These are phyloP conservation scores for Caracal caracal DNA, from an alignment of 2,113 vertebrate species.

Conservation along the genomic window DNA sequence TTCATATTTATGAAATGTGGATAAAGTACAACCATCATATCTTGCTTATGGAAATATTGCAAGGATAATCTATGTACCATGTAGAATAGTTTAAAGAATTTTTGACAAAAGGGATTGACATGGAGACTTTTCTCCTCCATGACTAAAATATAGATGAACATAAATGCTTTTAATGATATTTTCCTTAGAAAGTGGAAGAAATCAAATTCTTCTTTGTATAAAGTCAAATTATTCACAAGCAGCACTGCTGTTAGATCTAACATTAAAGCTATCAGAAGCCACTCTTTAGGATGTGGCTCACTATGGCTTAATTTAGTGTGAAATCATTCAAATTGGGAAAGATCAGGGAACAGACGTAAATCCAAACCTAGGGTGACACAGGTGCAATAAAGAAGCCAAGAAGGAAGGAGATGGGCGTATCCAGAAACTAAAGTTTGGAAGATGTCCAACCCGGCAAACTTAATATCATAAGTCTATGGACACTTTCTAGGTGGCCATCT, in stretches of 20 bases:
- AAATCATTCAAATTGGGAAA: neutral
- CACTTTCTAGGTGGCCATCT: neutral
- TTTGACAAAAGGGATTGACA: neutral
- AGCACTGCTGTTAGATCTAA: neutral
- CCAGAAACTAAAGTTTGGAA: neutral
- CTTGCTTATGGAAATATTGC: neutral
- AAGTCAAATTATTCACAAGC: constrained; percentile 6
- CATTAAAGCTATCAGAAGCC: neutral
- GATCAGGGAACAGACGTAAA: neutral
- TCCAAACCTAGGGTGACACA: neutral
- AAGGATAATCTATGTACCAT: neutral
- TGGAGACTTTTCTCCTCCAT: neutral
- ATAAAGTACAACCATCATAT: neutral
- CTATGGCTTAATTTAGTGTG: neutral
- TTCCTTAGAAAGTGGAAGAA: neutral
- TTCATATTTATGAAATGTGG: neutral
- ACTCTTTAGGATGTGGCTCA: neutral
- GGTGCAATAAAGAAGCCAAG: neutral
- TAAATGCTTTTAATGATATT: constrained; percentile 1
- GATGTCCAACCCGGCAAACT: neutral
- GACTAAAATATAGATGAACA: neutral
- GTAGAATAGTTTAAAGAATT: neutral
- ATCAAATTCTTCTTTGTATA: neutral
- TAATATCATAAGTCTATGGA: neutral
- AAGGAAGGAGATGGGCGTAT: neutral